Conservation (phyloP, 2,888 invertebrate genomes). For the Drosophila rellima region DNA sequence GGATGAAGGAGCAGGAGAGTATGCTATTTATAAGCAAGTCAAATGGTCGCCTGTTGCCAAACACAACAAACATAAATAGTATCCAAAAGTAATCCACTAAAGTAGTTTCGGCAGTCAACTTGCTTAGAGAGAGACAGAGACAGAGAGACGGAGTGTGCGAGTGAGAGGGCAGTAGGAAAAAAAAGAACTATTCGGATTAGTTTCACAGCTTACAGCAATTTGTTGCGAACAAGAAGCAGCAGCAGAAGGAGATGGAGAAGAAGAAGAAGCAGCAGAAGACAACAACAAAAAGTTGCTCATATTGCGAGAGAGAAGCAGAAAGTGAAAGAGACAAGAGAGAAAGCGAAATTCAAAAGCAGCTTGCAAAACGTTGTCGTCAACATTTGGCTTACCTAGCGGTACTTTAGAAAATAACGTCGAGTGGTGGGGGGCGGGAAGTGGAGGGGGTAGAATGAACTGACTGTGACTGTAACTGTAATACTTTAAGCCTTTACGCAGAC, state of each 20-base stretch:
- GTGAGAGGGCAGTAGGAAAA: too few species aligned
- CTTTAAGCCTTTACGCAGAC: slow-evolving; percentile 80
- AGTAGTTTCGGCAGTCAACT: slow-evolving; percentile 59
- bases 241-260: slow-evolving; percentile 17
- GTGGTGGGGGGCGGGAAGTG: background rate
- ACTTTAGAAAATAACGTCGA: background rate
- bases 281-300: slow-evolving; percentile 72
- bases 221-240: slow-evolving; percentile 60
- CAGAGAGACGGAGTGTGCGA: background rate
- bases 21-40: slow-evolving; percentile 54
- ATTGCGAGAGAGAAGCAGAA: slow-evolving; percentile 45
- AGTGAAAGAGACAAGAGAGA: slow-evolving; percentile 14
- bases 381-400: slow-evolving; percentile 70
- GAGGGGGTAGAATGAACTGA: slow-evolving; percentile 12
- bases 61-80: slow-evolving; percentile 26
- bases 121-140: background rate
- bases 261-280: slow-evolving; percentile 2
- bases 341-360: slow-evolving; percentile 61
- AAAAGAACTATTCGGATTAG: slow-evolving; percentile 58
- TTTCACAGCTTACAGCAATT: slow-evolving; percentile 80
- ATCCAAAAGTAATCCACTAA: slow-evolving; percentile 76
- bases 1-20: background rate
- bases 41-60: slow-evolving; percentile 45
- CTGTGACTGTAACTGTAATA: slow-evolving; percentile 77
- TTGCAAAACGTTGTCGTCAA: slow-evolving; percentile 76